phyloP scores from a whole-genome alignment of 2,113 vertebrate genomes.

The Synodontis membranacea region DNA sequence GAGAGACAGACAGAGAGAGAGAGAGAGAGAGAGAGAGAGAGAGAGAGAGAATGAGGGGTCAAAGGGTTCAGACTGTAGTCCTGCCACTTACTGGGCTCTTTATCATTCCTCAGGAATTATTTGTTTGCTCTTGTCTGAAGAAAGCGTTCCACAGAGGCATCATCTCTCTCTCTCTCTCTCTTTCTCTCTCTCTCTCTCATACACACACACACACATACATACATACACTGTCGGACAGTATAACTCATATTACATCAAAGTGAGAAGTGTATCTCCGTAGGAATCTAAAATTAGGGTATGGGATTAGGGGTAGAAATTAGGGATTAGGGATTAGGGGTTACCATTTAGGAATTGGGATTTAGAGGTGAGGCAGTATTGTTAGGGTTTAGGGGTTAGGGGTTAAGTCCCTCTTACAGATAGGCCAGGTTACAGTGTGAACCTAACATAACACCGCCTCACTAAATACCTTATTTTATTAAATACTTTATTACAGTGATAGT shows the following conservation, averaged over 20 bases:
- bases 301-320: neutral
- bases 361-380: neutral
- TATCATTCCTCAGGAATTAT: conserved; percentile 22
- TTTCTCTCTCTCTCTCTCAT: no score
- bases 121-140: conserved; percentile 30
- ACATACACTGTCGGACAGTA: neutral
- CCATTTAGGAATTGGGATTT: neutral
- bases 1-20: neutral
- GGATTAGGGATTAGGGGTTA: neutral
- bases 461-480: neutral
- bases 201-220: neutral
- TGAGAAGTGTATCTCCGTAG: neutral
- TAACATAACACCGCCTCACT: no score
- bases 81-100: neutral
- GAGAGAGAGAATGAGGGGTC: neutral
- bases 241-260: neutral
- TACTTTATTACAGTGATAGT: neutral
- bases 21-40: neutral
- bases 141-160: neutral
- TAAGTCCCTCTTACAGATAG: no score
- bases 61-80: conserved; percentile 14
- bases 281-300: neutral
- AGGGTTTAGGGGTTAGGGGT: neutral
- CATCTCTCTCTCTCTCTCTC: no score
- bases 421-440: no score